Evolutionary conservation across 2,797 vertebrate genomes (phyloP).

Genomic region (Morelia viridis): DNA sequence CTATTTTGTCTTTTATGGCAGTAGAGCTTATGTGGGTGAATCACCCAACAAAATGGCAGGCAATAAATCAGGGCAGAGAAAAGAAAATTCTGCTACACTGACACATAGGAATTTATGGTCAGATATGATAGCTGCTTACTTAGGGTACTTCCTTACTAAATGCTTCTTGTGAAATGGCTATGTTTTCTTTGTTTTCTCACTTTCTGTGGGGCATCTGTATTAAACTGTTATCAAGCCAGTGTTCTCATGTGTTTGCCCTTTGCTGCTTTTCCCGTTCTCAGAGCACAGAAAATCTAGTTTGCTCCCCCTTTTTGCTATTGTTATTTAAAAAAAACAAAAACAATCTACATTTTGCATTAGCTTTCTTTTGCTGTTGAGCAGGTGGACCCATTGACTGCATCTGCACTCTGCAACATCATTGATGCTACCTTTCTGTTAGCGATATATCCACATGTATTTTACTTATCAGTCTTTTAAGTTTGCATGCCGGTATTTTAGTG

Average conservation of each 20-base stretch:
- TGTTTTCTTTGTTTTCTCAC: neutral
- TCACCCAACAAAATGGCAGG: neutral
- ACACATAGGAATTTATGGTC: neutral
- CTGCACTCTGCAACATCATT: neutral
- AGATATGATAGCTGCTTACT: neutral
- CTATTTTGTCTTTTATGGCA: neutral
- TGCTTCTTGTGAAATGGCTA: neutral
- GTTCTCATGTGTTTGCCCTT: neutral
- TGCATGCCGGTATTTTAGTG: neutral
- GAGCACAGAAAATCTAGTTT: neutral
- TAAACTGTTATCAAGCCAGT: neutral
- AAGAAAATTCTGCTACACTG: neutral
- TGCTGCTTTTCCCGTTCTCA: neutral
- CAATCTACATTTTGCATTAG: neutral
- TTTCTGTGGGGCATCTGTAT: neutral
- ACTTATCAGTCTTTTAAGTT: too few relatives aligned
- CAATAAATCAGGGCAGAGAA: neutral
- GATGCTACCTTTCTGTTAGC: neutral
- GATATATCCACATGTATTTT: neutral
- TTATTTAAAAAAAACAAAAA: neutral
- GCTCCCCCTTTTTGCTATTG: neutral
- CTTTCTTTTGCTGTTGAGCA: neutral
- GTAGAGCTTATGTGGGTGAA: neutral
- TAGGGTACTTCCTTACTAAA: neutral
- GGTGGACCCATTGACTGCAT: neutral